Base-by-base conservation (phyloP, 2,888 invertebrate species). In the Phaonia tiefii region DNA sequence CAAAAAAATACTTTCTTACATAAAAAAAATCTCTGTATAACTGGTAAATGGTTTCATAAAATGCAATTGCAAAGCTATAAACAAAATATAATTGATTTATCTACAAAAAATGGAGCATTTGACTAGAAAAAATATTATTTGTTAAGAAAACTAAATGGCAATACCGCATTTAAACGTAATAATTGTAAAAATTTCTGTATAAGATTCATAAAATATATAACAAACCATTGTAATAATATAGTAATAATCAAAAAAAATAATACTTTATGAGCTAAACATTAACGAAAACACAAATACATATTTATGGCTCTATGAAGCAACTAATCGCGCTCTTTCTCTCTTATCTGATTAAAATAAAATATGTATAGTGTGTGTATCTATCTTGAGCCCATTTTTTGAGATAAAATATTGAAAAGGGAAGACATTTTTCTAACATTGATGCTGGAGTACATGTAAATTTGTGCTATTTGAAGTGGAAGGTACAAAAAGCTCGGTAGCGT, bases 231-330 rank as follows among this genome's bases (percentile, higher is more conserved):
- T 56, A 65, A 20, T 49, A n/a, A n/a, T 51, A 69, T 67, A 69
- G 74, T 39, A 67, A 79, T 60, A 73, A 71, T 70, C 72, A 78
- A 80, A 67, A 44, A 75, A 83, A 83, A 78, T 78, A 80, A 78
- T 80, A 80, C 80, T 78, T 77, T 82, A 80, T 79, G 73, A 83
- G 75, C 77, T 75, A 83, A 80, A 83, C 46, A 83, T 71, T 75
- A 70, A 80, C 72, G 67, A 67, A 31, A 25, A 67, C 65, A 56
- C n/a, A 54, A 37, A 58, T 71, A 8, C n/a, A 71, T 66, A 46
- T 73, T 15, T 46, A 31, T 58, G 13, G 13, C 31, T 37, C 54
- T 31, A 46, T 26, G 25, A 49, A 77, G 51, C 26, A 42, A n/a
- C 13, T 31, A 5, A 31, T 31, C 31, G 3, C 3, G 4, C 3